Base-by-base conservation (phyloP, 35 echinoderm and acorn worm species). In the Stichopus chloronotus region DNA sequence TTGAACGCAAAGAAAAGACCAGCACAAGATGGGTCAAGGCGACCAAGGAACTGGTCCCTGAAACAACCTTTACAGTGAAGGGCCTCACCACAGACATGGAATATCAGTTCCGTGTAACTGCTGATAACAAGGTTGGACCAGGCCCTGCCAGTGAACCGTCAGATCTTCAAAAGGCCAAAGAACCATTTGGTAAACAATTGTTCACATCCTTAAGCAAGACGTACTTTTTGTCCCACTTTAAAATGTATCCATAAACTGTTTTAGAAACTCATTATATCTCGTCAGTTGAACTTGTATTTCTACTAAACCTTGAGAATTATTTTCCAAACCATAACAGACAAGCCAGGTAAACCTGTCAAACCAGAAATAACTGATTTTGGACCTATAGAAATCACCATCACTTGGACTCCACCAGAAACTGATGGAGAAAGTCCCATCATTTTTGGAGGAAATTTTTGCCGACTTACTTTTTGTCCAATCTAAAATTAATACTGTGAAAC, bases 61-160 rank as follows among this genome's bases (percentile, higher is more conserved):
- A 94, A 65, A 96, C 93, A 60, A 91, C 77, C 61, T 79, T 89
- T 52, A 98, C 81, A 1, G 90, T 98, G 43, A 94, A 53, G n/a
- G 90, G 89, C n/a, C 88, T 98, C 58, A 79, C 80, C 30, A 91
- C 95, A 77, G 93, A 92, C 69, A 96, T 91, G 78, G 90, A 94
- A 30, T 98, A 98, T 83, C 83, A 96, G 92, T 98, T 98, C 95
- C 90, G 92, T 78, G 95, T 98, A 53, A 95, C 93, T 65, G 97
- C 97, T 72, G 93, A 93, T n/a, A 96, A 98, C 83, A 96, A 96
- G 81, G 97, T 95, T 78, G 96, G 96, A 53, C 65, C 71, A 30
- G 93, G 93, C 23, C 87, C 86, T 63, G 94, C 96, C 89, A 99
- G 97, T 92, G 93, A 94, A 25, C 97, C 97, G 78, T 98, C 97